Percentiles rank a stretch among this genome's conserved stretches.
Conservation (phyloP, 2,888 invertebrate genomes). For the Drosophila paucipuncta region DNA sequence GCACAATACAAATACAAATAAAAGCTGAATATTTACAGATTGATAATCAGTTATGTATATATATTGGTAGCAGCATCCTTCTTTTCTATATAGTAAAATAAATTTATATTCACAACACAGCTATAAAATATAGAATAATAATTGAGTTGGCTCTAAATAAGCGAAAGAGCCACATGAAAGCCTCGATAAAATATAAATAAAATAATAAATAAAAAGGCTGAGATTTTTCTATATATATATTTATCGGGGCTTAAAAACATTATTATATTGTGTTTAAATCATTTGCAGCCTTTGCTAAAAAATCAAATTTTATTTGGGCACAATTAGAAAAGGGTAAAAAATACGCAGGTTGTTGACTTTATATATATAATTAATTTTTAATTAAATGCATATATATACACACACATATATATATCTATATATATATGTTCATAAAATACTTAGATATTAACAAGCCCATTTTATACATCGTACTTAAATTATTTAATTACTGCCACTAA, state of each 20-base stretch:
- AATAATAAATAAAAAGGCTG: neutral
- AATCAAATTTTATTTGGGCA: conserved; percentile 15
- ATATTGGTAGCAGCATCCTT: neutral
- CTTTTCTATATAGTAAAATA: neutral
- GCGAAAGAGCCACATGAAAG: neutral
- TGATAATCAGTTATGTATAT: neutral
- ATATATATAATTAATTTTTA: conserved; percentile 2
- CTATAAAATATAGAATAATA: neutral
- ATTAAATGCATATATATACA: conserved; percentile 4
- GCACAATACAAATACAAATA: neutral
- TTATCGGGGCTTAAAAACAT: neutral
- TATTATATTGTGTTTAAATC: neutral
- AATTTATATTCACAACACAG: neutral
- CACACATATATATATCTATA: neutral
- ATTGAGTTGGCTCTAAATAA: neutral
- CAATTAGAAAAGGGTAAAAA: neutral
- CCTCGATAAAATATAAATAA: neutral
- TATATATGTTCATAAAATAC: neutral
- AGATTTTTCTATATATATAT: neutral
- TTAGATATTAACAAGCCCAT: conserved; percentile 21
- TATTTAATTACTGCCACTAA: conserved; percentile 3
- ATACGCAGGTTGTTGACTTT: conserved; percentile 4
- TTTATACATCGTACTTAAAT: conserved; percentile 10
- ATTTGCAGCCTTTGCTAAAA: neutral
- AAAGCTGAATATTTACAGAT: conserved; percentile 14